Base-by-base conservation (phyloP, 2,888 invertebrate species). In the Dicyrtomina minuta region DNA sequence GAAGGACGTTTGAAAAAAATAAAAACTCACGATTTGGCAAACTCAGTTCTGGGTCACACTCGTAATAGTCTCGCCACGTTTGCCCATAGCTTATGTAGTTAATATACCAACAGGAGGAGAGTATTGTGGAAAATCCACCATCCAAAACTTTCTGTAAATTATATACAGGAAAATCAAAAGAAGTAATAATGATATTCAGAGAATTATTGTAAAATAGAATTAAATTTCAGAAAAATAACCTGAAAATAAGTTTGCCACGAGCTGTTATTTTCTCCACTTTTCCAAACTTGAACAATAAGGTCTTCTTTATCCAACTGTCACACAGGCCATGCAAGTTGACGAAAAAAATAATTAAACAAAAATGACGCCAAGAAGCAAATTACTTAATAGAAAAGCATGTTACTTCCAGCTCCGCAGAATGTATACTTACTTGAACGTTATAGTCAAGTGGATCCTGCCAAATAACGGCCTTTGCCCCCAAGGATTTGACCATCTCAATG, bases 401-500 rank as follows among this genome's bases (percentile, higher is more conserved):
- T n/a, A n/a, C n/a, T n/a, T n/a, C n/a, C n/a, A n/a, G n/a, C n/a
- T n/a, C n/a, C n/a, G n/a, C n/a, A n/a, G n/a, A n/a, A n/a, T n/a
- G n/a, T n/a, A n/a, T n/a, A n/a, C n/a, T 33, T 33, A 80, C 78
- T 1, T 81, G 78, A 0, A 88, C 89, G 0, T 87, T 87, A 81
- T 92, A 90, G 74, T 89, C 88, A 78, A 90, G 90, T 0, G 94
- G 92, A 84, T 96, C 96, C 84, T 96, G 90, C 92, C 92, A 92
- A 22, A 92, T 89, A 39, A 90, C 83, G 46, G 88, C 85, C 46
- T 83, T 85, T 3, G 82, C 81, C 12, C 85, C 82, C 4, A 86
- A 78, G 1, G 80, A 75, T 1, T 82, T 78, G 0, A 87, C 83
- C 71, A 87, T 85, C 49, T 85, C 80, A 1, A 89, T 81, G 8